Evolutionary conservation across 2,797 vertebrate genomes (phyloP), one percentile per base, ranked within the genome.

Genomic region (Allobates femoralis): DNA sequence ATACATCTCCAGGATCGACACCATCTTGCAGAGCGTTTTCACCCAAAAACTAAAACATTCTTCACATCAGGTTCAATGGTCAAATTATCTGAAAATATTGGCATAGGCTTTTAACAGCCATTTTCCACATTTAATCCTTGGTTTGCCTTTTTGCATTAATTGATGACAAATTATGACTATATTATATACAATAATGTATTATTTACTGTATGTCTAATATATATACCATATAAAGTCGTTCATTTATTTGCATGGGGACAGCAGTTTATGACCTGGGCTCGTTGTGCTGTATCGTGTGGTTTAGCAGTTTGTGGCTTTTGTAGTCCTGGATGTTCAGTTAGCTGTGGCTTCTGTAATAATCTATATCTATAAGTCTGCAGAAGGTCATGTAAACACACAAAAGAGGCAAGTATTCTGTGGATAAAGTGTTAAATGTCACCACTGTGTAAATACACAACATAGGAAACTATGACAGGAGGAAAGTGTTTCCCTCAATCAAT

Each of bases 281-380:
- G 6, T 14, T 41, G 5, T 74, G n/a, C 26, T n/a, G n/a, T 26
- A 50, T 26, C 26, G 14, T 74, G 71, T 26, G 71, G 71, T 74
- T 74, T 74, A 74, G 41, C 71, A 50, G 71, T 28, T 74, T 74
- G 71, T 74, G 71, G 71, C 41, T 74, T 74, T 74, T 74, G 67
- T 41, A 41, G 67, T 46, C 41, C 41, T 46, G 41, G 41, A 71
- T 41, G 30, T 71, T 71, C 64, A 46, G 67, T 69, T 69, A 23
- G 34, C 37, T 41, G 67, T 71, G 67, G 34, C 23, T 71, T 71
- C 12, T 41, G 41, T 26, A 26, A 26, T 74, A 74, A 74, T 50
- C 37, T 74, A 16, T 50, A 50, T 74, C 37, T 73, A n/a, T 41
- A 73, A 26, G 23, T 26, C 41, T 50, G 71, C 37, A 46, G 71